Conservation (phyloP, 1,140 invertebrate species). For the Macrocentrus cingulum region DNA sequence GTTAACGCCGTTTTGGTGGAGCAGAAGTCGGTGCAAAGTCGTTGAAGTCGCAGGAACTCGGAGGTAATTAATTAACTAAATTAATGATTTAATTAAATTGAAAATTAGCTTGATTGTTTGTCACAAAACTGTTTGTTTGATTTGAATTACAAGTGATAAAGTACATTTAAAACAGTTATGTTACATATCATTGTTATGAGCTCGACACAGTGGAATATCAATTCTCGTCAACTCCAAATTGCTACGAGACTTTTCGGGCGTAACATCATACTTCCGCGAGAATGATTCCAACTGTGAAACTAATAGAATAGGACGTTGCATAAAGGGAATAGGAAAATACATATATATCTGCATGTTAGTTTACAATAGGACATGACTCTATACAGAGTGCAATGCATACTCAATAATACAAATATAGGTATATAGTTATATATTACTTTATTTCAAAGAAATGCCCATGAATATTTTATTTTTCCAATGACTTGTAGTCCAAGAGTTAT, state of each 20-base stretch:
- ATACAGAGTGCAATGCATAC: too few species aligned
- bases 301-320: conserved; percentile 30
- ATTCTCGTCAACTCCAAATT: conserved; percentile 4
- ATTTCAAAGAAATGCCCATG: too few species aligned
- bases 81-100: not conserved
- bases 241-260: not conserved
- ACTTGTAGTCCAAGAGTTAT: too few species aligned
- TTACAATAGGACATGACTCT: too few species aligned
- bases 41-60: conserved; percentile 80
- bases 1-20: conserved; percentile 85
- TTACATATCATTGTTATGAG: conserved; percentile 1
- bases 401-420: too few species aligned
- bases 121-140: too few species aligned
- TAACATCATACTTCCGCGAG: conserved; percentile 25
- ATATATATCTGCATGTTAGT: too few species aligned
- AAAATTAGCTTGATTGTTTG: too few species aligned
- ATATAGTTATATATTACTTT: too few species aligned
- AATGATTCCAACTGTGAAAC: conserved; percentile 30
- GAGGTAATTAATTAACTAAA: conserved; percentile 54
- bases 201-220: conserved; percentile 10
- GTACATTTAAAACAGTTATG: too few species aligned
- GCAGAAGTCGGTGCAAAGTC: conserved; percentile 76
- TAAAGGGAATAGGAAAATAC: not conserved
- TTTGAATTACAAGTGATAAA: too few species aligned
- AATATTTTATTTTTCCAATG: too few species aligned